These are phyloP conservation scores for Sardina pilchardus DNA, from an alignment of 2,113 vertebrate genomes.

Conservation along the genomic window DNA sequence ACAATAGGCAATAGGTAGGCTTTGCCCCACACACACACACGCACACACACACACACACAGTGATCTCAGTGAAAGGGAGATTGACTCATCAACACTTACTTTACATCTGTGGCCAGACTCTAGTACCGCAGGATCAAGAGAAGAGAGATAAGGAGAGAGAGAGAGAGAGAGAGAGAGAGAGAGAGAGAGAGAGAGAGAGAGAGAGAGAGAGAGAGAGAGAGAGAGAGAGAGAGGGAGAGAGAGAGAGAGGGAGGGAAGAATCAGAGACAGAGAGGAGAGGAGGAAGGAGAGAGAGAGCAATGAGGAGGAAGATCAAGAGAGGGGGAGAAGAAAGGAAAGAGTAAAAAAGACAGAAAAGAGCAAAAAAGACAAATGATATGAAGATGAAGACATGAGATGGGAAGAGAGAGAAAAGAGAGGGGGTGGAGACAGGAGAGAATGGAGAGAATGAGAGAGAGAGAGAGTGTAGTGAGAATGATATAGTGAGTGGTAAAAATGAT, in stretches of 20 bases:
- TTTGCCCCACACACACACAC: constrained; percentile 9
- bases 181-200: neutral
- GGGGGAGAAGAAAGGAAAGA: neutral
- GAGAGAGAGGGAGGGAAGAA: neutral
- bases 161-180: constrained; percentile 43
- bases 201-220: neutral
- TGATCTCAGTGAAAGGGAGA: constrained; percentile 65
- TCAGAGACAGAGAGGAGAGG: neutral
- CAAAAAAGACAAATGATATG: too few species aligned
- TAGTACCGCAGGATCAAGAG: constrained; percentile 47
- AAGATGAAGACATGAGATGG: neutral
- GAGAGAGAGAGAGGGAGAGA: neutral
- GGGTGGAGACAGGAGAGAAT: constrained; percentile 17
- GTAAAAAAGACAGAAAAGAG: neutral
- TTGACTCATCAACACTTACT: constrained; percentile 72
- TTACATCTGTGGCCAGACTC: constrained; percentile 62
- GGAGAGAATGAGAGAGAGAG: constrained; percentile 63
- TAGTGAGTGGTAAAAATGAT: constrained; percentile 68
- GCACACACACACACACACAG: constrained; percentile 21
- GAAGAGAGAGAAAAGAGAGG: neutral
- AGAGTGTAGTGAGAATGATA: constrained; percentile 29
- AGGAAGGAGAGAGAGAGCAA: neutral
- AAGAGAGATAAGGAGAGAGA: constrained; percentile 54
- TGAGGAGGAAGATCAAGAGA: neutral
- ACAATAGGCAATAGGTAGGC: constrained; percentile 39